A percentile compares a stretch with the other conserved stretches of the same genome.
Conservation (phyloP, 2,888 invertebrate species). For the Athripsodes cinereus region DNA sequence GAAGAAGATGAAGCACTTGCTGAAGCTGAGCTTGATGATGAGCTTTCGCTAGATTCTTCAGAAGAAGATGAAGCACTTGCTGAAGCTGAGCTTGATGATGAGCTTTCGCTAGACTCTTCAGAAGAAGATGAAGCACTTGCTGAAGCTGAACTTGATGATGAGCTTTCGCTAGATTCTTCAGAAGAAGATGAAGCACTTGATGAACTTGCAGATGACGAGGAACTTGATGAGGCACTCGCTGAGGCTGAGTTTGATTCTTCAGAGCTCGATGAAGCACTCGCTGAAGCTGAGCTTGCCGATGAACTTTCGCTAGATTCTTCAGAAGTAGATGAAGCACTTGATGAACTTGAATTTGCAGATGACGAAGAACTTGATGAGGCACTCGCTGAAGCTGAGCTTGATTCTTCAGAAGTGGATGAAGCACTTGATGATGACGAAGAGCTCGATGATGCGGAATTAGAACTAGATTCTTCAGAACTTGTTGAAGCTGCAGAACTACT, state of each 20-base stretch:
- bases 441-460: too few species aligned
- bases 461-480: not conserved
- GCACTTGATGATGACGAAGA: not conserved
- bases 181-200: not conserved
- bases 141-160: not conserved
- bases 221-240: too few species aligned
- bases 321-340: not conserved
- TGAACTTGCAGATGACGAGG: not conserved
- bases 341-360: not conserved
- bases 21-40: not conserved
- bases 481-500: not conserved
- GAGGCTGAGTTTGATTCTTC: too few species aligned
- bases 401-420: not conserved
- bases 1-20: not conserved
- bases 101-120: too few species aligned
- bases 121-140: too few species aligned
- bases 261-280: not conserved
- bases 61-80: not conserved
- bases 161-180: not conserved
- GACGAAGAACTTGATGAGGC: not conserved
- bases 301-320: too few species aligned
- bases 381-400: not conserved
- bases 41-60: too few species aligned
- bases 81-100: not conserved
- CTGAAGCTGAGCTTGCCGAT: not conserved